These are phyloP conservation scores for Simalia tracyae DNA, from an alignment of 2,797 vertebrate species.

Conservation along the genomic window DNA sequence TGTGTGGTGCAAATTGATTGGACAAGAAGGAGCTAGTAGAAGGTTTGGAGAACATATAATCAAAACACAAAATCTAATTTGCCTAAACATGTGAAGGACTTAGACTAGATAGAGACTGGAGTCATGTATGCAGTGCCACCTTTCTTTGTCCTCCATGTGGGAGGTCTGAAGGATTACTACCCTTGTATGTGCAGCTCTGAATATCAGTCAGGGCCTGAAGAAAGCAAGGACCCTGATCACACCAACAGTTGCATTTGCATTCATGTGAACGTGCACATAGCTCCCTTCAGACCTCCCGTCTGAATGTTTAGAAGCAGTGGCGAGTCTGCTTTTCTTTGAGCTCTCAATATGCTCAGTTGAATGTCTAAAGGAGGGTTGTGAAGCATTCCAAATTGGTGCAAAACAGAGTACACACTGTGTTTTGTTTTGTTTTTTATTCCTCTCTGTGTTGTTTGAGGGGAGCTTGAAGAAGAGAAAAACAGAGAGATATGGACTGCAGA, in stretches of 20 bases:
- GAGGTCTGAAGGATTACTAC: not conserved
- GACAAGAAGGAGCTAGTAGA: not conserved
- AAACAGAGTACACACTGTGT: not conserved
- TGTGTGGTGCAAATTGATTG: not conserved
- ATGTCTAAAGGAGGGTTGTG: not conserved
- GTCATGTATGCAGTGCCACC: not conserved
- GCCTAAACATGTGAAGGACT: not conserved
- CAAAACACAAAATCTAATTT: not conserved
- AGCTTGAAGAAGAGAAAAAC: not conserved
- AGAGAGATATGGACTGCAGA: not conserved
- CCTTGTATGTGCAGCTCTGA: not conserved
- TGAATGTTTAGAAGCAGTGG: not conserved
- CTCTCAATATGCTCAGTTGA: not conserved
- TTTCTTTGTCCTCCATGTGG: not conserved
- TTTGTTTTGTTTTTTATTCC: not conserved
- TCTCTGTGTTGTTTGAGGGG: not conserved
- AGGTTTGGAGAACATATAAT: not conserved
- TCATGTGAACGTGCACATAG: not conserved
- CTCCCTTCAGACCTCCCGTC: not conserved
- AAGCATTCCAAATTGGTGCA: not conserved
- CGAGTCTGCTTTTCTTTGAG: not conserved
- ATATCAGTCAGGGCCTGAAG: not conserved
- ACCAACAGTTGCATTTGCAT: not conserved
- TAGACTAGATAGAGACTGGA: not conserved
- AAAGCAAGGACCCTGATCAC: not conserved